Conservation (phyloP, 2,888 invertebrate species). For the Conchocele bisecta region DNA sequence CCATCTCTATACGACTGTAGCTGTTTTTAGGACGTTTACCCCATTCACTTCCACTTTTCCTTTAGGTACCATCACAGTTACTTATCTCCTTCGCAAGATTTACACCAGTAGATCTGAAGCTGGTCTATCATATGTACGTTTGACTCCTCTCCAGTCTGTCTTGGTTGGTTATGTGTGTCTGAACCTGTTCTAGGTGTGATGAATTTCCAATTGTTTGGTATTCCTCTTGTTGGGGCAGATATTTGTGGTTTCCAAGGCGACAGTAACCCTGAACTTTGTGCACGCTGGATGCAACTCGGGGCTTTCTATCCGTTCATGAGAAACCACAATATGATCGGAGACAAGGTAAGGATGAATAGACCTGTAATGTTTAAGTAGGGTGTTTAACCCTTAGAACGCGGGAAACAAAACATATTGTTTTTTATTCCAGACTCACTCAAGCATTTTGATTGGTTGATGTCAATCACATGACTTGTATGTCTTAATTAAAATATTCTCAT, state of each 20-base stretch:
- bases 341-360: slow-evolving; percentile 47
- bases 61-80: too few relatives aligned
- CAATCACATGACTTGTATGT: slow-evolving; percentile 51
- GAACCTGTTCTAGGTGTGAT: slow-evolving; percentile 84
- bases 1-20: too few relatives aligned
- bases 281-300: slow-evolving; percentile 81
- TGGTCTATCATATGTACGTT: too few relatives aligned
- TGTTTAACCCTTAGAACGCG: too few relatives aligned
- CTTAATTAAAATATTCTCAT: neutral
- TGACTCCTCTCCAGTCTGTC: too few relatives aligned
- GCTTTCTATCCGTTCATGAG: slow-evolving; percentile 82
- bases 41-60: too few relatives aligned
- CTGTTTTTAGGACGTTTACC: too few relatives aligned
- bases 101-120: too few relatives aligned
- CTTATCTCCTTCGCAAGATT: too few relatives aligned
- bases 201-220: slow-evolving; percentile 85
- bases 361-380: neutral
- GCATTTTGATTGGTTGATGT: too few relatives aligned
- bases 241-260: slow-evolving; percentile 79
- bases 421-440: too few relatives aligned
- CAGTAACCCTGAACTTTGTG: slow-evolving; percentile 79
- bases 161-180: too few relatives aligned
- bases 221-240: slow-evolving; percentile 80
- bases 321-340: slow-evolving; percentile 84
- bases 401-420: neutral